These are phyloP conservation scores for Platysteira castanea DNA, from an alignment of 2,113 vertebrate genomes.

Conservation along the genomic window DNA sequence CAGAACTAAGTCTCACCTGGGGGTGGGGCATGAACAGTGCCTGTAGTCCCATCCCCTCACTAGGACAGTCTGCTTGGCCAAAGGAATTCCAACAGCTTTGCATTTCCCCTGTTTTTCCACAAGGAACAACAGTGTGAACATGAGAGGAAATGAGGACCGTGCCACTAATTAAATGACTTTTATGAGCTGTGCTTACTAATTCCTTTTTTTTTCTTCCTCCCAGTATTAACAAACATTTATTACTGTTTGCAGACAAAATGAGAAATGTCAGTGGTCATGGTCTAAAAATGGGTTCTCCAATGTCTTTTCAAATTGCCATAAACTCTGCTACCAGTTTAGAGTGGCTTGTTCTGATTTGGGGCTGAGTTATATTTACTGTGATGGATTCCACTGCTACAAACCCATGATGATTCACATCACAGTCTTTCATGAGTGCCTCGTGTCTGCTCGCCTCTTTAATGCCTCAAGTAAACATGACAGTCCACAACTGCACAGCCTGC, in stretches of 20 bases:
- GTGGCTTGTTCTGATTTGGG: neutral
- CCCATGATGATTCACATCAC: neutral
- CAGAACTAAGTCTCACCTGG: neutral
- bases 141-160: neutral
- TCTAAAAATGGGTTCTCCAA: neutral
- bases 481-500: neutral
- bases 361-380: neutral
- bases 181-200: neutral
- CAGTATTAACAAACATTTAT: neutral
- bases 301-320: neutral
- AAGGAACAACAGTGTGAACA: neutral
- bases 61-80: neutral
- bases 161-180: neutral
- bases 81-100: neutral
- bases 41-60: neutral
- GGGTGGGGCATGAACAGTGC: accelerated
- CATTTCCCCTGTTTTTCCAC: neutral
- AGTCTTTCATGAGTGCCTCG: neutral
- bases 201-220: neutral
- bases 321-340: neutral
- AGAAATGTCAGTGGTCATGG: neutral
- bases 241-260: neutral
- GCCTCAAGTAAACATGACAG: neutral
- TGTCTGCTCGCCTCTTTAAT: neutral
- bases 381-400: neutral